A percentile compares a stretch with the other conserved stretches of the same genome.
Conservation (phyloP, 2,888 invertebrate species). For the Halictus ligatus region DNA sequence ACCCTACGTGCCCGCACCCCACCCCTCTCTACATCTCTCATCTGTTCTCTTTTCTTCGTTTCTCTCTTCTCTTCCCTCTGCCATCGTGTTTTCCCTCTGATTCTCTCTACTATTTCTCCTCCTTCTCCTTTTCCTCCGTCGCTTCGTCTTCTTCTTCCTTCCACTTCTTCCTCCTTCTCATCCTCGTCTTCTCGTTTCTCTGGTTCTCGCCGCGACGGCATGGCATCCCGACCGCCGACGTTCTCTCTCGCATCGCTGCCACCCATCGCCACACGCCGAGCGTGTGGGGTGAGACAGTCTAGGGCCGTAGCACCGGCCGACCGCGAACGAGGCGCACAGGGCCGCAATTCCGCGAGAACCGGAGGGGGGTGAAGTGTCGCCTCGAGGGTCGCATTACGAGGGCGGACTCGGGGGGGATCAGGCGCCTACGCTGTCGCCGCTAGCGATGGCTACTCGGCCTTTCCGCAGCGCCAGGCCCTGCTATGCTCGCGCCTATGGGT, state of each 20-base stretch:
- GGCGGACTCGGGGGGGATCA: conserved; percentile 5
- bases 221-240: conserved; percentile 1
- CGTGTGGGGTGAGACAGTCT: conserved; percentile 51
- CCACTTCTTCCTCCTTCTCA: neutral
- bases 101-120: conserved; percentile 23
- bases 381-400: conserved; percentile 5
- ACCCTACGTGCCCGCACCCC: neutral
- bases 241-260: conserved; percentile 45
- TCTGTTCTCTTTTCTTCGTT: conserved; percentile 24
- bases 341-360: conserved; percentile 20
- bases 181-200: neutral
- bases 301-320: conserved; percentile 57
- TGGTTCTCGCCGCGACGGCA: neutral
- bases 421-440: conserved; percentile 19
- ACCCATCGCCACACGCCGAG: conserved; percentile 37
- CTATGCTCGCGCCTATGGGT: neutral
- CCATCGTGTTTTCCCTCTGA: neutral
- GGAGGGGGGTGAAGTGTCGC: conserved; percentile 5
- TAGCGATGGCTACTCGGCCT: conserved; percentile 9
- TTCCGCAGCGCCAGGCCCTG: neutral
- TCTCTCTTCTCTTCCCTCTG: conserved; percentile 23
- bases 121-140: neutral
- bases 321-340: conserved; percentile 38
- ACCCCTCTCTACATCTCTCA: neutral
- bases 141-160: neutral